Base-by-base conservation (phyloP, 2,888 invertebrate genomes). In the Piscicola geometra region DNA sequence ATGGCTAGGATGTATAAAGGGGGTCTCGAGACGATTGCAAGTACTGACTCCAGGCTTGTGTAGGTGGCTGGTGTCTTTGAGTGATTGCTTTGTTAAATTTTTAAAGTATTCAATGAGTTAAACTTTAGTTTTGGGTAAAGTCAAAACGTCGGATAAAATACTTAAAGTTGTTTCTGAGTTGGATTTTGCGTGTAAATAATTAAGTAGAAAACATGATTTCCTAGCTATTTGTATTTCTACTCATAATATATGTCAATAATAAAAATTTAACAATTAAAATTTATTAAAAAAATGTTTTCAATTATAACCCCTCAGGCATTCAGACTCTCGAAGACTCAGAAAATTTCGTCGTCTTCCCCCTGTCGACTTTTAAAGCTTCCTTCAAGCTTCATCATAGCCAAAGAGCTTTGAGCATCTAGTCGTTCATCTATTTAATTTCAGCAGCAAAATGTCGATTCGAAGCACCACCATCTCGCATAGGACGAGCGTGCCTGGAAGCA, bases 41-140 rank as follows among this genome's bases (percentile, higher is more conserved):
- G 3, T 56, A 56, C n/a, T 56, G 60, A 56, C 60, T 56, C 60
- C 60, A 56, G 25, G 60, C 60, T 56, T 21, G 60, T 21, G 60
- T 56, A 21, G 60, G 60, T 56, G 60, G 60, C n/a, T 56, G 60
- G 60, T 41, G 15, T n/a, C n/a, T n/a, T n/a, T n/a, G n/a, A n/a
- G n/a, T n/a, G n/a, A n/a, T n/a, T n/a, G 60, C 25, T 56, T 56
- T 56, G 5, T 56, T 56, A n/a, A 56, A 41, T 15, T 41, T 41
- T 41, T 9, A n/a, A n/a, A n/a, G n/a, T n/a, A n/a, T n/a, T n/a
- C n/a, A n/a, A n/a, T n/a, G n/a, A n/a, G n/a, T n/a, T n/a, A n/a
- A n/a, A n/a, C n/a, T n/a, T n/a, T n/a, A n/a, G n/a, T n/a, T n/a
- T n/a, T n/a, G n/a, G n/a, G n/a, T n/a, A n/a, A n/a, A n/a, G n/a